Base-by-base conservation (phyloP, 2,797 vertebrate species). In the Xiphophorus birchmanni region DNA sequence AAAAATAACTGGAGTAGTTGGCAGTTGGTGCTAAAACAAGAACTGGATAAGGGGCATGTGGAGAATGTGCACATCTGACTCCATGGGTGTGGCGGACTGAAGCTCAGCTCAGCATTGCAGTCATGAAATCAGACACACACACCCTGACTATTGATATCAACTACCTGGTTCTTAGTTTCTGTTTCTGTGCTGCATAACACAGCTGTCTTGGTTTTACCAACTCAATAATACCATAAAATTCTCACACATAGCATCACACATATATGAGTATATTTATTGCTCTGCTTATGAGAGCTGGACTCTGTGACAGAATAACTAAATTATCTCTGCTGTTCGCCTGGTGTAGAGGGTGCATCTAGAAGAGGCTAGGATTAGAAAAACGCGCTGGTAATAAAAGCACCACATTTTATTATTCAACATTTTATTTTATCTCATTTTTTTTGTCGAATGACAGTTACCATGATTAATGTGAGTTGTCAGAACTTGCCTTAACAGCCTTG, bases 51-150 rank as follows among this genome's bases (percentile, higher is more conserved):
- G 69, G 15, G 11, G 76, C 87, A 86, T 86, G 77, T 87, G 76
- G 82, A 84, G 79, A 82, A 69, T 86, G 77, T 76, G 58, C 21
- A 8, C 45, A 13, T 82, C 48, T 35, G 75, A n/a, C 32, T 56
- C 67, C 82, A 54, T 72, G 93, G 91, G 91, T 91, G 93, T 87
- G 91, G 89, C 80, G 12, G 79, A 79, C 85, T 88, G 78, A 40
- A 81, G 82, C 86, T 47, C 67, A 44, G 32, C 88, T 74, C 35
- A 80, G 89, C 91, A 90, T 86, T 91, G 92, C 91, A 92, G 88
- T 87, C 85, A 80, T 83, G 90, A 88, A 88, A 91, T 73, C 76
- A 75, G 75, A 88, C 72, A 87, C 80, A 58, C 80, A 71, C 79
- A 13, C 73, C 44, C 37, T 76, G 9, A 78, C 74, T 78, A 35